Evolutionary conservation across 2,113 vertebrate species (phyloP), one percentile per base, ranked within the genome.

Genomic region (Fregata magnificens): DNA sequence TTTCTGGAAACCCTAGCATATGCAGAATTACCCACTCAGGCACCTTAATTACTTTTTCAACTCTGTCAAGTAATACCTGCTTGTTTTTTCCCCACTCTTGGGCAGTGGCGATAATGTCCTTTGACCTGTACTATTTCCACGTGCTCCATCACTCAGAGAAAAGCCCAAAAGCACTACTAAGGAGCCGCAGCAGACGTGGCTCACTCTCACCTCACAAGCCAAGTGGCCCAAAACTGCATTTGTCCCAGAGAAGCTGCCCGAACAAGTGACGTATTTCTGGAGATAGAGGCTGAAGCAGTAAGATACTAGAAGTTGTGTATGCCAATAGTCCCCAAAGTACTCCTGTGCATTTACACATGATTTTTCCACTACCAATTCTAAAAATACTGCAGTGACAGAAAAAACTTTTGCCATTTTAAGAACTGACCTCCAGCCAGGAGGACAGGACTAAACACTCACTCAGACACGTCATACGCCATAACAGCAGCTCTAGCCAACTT

Each of bases 1-100:
- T 88, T 97, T 93, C 93, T 90, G 95, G 76, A 90, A 96, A 96
- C 76, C 92, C 82, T 85, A 40, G n/a, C 70, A 44, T n/a, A 90
- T 24, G 66, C 66, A 61, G 49, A 77, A 73, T 82, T 82, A 90
- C 49, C 61, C 4, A 63, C 40, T 78, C 7, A 0, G n/a, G 49
- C 53, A 95, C 62, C 58, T 94, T 55, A 42, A 82, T 83, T 44
- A 53, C 71, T 77, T 88, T 82, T 88, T 82, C 90, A 96, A 59
- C 59, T 29, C 58, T 36, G 14, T 24, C 55, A 49, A 38, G 44
- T 38, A 85, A 49, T 28, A 70, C 36, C 16, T 31, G 16, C 42
- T 76, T 36, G 21, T 10, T 62, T 77, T 79, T 47, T 16, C 1
- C 26, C 26, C 22, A 5, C 8, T n/a, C 74, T 44, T 6, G 22